phyloP scores from a whole-genome alignment of 2,113 vertebrate genomes.

The Cromileptes altivelis region DNA sequence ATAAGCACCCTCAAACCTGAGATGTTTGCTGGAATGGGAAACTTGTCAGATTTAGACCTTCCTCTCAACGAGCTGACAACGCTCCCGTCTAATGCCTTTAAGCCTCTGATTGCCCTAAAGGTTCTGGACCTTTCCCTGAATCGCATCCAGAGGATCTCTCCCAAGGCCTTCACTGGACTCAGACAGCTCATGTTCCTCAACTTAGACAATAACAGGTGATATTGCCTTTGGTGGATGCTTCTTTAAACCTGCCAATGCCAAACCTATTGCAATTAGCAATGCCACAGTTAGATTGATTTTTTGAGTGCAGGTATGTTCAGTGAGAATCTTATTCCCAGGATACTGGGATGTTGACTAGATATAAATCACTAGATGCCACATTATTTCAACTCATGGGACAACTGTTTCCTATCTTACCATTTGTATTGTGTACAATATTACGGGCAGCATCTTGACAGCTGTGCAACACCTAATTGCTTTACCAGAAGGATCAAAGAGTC shows the following conservation, averaged over 20 bases:
- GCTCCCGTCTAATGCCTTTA: constrained; percentile 80
- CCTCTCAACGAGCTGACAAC: constrained; percentile 77
- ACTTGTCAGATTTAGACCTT: constrained; percentile 85
- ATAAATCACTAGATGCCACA: no score
- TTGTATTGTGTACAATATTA: no score
- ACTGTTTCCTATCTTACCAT: no score
- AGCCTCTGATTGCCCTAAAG: constrained; percentile 82
- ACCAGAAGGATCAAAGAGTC: no score
- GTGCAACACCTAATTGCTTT: no score
- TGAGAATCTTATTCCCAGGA: neutral
- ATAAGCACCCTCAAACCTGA: constrained; percentile 77
- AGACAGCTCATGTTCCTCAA: constrained; percentile 84
- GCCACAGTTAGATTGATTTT: neutral
- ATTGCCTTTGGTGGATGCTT: neutral
- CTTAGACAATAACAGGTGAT: constrained; percentile 84
- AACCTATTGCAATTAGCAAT: neutral
- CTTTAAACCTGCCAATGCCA: neutral
- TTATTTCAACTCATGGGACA: no score
- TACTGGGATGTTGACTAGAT: no score
- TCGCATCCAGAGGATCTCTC: constrained; percentile 80
- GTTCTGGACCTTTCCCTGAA: constrained; percentile 85
- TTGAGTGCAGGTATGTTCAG: neutral
- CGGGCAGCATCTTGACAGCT: no score
- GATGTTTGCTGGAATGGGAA: constrained; percentile 83
- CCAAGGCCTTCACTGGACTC: constrained; percentile 83